Conservation (phyloP, 2,797 vertebrate species). For the Somateria mollissima region DNA sequence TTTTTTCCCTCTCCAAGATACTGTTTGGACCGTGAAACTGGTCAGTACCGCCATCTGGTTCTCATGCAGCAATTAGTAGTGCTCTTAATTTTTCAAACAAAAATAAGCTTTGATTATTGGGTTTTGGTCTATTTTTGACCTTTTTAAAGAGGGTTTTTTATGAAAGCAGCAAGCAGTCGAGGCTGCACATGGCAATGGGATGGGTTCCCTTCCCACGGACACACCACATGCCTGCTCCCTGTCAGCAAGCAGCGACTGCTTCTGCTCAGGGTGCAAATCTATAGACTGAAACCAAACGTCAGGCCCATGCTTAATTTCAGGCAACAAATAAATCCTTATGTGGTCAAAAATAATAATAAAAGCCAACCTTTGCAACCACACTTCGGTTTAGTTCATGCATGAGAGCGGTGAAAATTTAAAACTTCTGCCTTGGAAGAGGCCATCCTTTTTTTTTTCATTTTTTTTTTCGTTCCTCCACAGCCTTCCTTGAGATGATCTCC, state of each 20-base stretch:
- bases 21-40: conserved; percentile 15
- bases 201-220: not conserved
- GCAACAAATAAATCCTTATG: conserved; percentile 23
- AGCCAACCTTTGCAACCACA: not conserved
- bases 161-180: not conserved
- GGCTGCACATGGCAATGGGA: not conserved
- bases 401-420: not conserved
- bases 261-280: not conserved
- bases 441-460: not conserved
- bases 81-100: conserved; percentile 38
- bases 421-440: not conserved
- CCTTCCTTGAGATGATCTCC: conserved; percentile 29
- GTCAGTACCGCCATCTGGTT: conserved; percentile 44
- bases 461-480: not conserved
- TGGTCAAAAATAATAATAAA: not conserved
- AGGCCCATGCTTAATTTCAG: not conserved
- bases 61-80: conserved; percentile 35
- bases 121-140: conserved; percentile 40
- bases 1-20: not conserved
- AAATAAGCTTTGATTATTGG: not conserved
- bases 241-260: not conserved
- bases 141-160: conserved; percentile 46
- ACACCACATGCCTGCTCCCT: not conserved
- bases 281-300: not conserved
- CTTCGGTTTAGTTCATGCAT: not conserved